Evolutionary conservation across 1,140 invertebrate genomes (phyloP).

Genomic region (Oscheius sp.): DNA sequence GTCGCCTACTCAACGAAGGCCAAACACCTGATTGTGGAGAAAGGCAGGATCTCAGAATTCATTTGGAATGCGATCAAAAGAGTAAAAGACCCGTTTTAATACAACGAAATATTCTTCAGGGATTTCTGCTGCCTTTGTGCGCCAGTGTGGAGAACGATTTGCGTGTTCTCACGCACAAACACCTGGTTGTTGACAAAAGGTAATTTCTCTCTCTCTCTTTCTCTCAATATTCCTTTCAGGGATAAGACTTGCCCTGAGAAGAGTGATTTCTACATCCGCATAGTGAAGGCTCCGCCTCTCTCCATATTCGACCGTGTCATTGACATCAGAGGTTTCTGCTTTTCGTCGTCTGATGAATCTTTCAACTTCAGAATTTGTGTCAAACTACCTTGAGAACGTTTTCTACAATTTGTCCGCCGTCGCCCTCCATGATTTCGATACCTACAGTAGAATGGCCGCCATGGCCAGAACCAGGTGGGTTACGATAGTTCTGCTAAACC

Average conservation of each 20-base stretch:
- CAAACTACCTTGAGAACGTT: constrained; percentile 86
- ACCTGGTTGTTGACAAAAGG: constrained; percentile 10
- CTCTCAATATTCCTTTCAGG: neutral
- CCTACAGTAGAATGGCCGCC: constrained; percentile 90
- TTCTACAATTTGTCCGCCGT: constrained; percentile 98
- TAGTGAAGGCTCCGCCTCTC: neutral
- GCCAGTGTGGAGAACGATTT: constrained; percentile 19
- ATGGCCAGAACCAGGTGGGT: constrained; percentile 68
- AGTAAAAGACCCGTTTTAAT: neutral
- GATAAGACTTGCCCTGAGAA: constrained; percentile 6
- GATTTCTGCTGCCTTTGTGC: constrained; percentile 1
- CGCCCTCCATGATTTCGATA: constrained; percentile 93
- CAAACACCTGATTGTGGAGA: neutral
- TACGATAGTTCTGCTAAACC: neutral
- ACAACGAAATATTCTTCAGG: neutral
- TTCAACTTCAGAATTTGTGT: constrained; percentile 69
- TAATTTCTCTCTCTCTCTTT: neutral
- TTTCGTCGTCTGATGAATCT: neutral
- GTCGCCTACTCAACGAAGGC: neutral
- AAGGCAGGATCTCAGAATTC: neutral
- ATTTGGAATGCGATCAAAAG: neutral
- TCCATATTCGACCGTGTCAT: neutral
- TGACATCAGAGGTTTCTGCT: neutral
- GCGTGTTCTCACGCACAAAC: constrained; percentile 22
- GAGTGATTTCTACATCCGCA: neutral